A percentile compares a stretch with the other conserved stretches of the same genome.
Evolutionary conservation across 2,888 invertebrate genomes (phyloP).

Genomic region (Galeruca laticollis): DNA sequence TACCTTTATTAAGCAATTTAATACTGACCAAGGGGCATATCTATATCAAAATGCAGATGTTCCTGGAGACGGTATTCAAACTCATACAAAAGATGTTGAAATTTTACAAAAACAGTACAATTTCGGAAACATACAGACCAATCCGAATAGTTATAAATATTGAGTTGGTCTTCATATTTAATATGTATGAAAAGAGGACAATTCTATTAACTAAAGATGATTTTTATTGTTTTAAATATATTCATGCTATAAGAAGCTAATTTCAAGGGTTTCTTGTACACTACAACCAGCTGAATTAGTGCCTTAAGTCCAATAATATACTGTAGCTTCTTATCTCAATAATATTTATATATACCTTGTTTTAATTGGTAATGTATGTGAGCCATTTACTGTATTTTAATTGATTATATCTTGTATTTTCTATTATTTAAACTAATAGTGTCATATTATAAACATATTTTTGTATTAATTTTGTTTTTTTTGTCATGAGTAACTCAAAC

Average conservation of each 20-base stretch:
- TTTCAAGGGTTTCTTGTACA: no score
- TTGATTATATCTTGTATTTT: background rate
- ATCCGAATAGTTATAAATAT: conserved; percentile 12
- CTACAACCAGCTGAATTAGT: no score
- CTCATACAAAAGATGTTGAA: background rate
- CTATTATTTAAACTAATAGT: background rate
- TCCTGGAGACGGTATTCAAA: background rate
- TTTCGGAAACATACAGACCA: conserved; percentile 3
- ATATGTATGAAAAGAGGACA: no score
- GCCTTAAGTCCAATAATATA: background rate
- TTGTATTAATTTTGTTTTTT: background rate
- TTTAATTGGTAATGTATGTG: no score
- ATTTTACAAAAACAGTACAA: conserved; percentile 8
- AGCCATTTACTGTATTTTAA: background rate
- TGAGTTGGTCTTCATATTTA: no score
- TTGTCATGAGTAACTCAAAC: background rate
- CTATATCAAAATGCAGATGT: background rate
- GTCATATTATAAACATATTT: background rate
- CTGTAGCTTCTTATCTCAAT: background rate
- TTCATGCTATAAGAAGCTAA: no score
- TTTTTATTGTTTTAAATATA: background rate
- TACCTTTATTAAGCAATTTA: conserved; percentile 11
- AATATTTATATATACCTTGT: no score
- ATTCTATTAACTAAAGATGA: background rate
- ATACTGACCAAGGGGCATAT: background rate